Evolutionary conservation across 53 echinoderm and acorn worm species (phyloP), one percentile per base, ranked within the genome.

Genomic region (Glandiceps talaboti): DNA sequence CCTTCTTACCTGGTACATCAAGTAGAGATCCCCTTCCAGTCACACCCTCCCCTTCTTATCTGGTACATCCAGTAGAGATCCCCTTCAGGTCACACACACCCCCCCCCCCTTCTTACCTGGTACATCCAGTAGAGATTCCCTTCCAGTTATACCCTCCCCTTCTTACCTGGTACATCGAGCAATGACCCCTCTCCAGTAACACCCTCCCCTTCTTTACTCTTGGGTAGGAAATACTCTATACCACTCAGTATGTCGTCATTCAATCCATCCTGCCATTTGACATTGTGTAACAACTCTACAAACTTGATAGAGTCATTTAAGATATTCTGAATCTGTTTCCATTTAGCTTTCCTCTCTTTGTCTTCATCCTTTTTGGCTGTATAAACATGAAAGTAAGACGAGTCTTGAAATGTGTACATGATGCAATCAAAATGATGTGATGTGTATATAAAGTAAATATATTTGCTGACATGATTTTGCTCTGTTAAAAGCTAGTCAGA

Each of bases 171-270:
- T 1, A 93, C 82, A 30, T 96, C 93, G 1, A 96, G 87, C 10
- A 96, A 77, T n/a, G 97, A 93, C 26, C 97, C 97, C 78, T 96
- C 97, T 25, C 97, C 97, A 27, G 97, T 96, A 45, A 93, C 97
- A 1, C 94, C 94, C 31, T 93, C 93, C 26, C 86, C 90, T 29
- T 81, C 94, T 75, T 88, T 94, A 30, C 64, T 72, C 73, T 85
- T 85, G 20, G 93, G 94, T 73, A 99, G 88, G 82, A 86, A 93
- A 75, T 91, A 87, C 83, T 99, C 93, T 0, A 94, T 79, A 30
- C 93, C 93, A 30, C 81, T 78, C 79, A 89, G 80, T 28, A 89
- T 85, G 80, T 82, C 85, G 28, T 85, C 83, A 25, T 88, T 83
- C 6, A 99, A 82, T 0, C 99, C 99, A 31, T 99, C 91, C 86